Evolutionary conservation across 2,888 invertebrate species (phyloP).

Genomic region (Crioceris asparagi): DNA sequence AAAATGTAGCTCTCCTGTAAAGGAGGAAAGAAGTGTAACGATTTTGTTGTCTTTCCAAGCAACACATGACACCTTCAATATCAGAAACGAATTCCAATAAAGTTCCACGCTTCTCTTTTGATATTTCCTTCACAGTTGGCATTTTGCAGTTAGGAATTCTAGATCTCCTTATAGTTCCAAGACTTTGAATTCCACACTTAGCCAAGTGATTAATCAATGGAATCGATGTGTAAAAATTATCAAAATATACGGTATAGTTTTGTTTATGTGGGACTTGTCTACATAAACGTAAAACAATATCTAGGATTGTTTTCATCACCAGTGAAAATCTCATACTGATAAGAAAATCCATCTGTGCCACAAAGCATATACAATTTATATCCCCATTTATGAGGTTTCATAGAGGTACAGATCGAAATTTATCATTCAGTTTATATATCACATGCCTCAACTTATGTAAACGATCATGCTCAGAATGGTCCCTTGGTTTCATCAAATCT

Average conservation of each 20-base stretch:
- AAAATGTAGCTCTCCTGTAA: constrained; percentile 25
- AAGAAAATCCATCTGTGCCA: constrained; percentile 24
- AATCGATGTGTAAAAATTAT: constrained; percentile 27
- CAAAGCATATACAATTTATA: constrained; percentile 23
- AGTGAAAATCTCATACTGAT: constrained; percentile 29
- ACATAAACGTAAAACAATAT: constrained; percentile 19
- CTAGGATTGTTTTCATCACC: constrained; percentile 21
- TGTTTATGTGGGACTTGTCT: constrained; percentile 22
- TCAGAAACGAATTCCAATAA: constrained; percentile 5
- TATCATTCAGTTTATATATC: constrained; percentile 1
- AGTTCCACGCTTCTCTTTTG: constrained; percentile 6
- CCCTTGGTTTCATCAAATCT: constrained; percentile 5
- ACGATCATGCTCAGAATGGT: constrained; percentile 1
- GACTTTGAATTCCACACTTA: constrained; percentile 2
- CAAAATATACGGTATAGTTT: constrained; percentile 28
- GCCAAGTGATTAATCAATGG: constrained; percentile 11
- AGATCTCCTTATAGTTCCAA: constrained; percentile 3
- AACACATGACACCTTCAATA: constrained; percentile 14
- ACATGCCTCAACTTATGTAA: constrained; percentile 4
- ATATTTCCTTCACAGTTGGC: constrained; percentile 4
- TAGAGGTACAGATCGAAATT: constrained; percentile 27
- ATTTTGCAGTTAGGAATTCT: constrained; percentile 7
- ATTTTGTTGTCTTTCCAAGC: constrained; percentile 32
- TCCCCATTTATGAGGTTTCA: constrained; percentile 33
- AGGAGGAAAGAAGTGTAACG: too few relatives aligned